These are phyloP conservation scores for Panzeria rudis DNA, from an alignment of 2,888 invertebrate genomes.

Conservation along the genomic window DNA sequence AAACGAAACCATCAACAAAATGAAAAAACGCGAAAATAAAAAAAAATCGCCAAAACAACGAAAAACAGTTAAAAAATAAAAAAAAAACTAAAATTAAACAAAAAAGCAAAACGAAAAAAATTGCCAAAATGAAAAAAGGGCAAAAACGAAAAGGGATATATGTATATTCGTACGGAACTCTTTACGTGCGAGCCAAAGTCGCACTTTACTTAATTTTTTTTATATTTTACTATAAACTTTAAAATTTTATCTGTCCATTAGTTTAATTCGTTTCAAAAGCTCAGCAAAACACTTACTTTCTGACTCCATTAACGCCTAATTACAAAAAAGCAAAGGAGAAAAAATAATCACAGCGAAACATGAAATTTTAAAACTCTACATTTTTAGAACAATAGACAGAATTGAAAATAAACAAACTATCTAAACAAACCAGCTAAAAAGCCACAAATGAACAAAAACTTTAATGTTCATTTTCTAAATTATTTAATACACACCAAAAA, in stretches of 20 bases:
- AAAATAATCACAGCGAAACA: conserved; percentile 7
- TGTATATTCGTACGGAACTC: no score
- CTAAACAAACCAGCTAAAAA: conserved; percentile 7
- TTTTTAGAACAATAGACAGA: conserved; percentile 38
- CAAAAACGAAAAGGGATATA: no score
- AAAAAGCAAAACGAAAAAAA: no score
- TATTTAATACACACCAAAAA: conserved; percentile 60
- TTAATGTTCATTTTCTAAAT: conserved; percentile 63
- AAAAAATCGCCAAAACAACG: no score
- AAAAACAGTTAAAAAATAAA: no score
- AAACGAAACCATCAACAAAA: no score
- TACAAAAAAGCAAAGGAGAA: conserved; percentile 12
- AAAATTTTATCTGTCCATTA: not conserved
- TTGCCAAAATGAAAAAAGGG: no score
- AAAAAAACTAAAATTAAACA: no score
- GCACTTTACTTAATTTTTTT: not conserved
- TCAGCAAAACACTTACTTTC: not conserved
- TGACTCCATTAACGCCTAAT: conserved; percentile 36
- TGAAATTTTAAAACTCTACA: conserved; percentile 17
- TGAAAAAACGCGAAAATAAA: no score
- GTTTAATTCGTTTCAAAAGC: conserved; percentile 32
- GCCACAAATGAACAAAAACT: conserved; percentile 16
- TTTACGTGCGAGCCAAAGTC: no score
- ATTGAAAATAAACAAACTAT: conserved; percentile 19
- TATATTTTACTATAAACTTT: not conserved